Evolutionary conservation across 2,113 vertebrate genomes (phyloP).

Genomic region (Sceloporus undulatus): DNA sequence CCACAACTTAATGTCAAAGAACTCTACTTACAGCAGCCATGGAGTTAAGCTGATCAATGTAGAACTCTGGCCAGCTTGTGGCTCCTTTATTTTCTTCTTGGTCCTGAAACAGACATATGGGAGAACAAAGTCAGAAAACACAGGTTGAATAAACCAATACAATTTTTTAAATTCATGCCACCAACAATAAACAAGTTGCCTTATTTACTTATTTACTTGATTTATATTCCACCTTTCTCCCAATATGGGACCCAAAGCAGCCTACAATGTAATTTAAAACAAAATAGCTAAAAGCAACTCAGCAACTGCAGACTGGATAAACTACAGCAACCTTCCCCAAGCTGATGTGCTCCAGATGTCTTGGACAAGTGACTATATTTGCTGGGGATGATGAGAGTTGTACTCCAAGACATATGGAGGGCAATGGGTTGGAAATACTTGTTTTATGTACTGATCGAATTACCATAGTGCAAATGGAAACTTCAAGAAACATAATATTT

Average conservation of each 20-base stretch:
- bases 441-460: neutral
- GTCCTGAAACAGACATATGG: constrained; percentile 80
- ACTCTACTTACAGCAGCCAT: constrained; percentile 96
- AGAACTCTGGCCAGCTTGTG: constrained; percentile 98
- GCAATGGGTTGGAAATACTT: neutral
- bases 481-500: no score
- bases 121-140: constrained; percentile 52
- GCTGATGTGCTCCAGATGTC: no score
- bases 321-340: no score
- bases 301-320: no score
- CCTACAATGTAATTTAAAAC: no score
- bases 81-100: constrained; percentile 99
- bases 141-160: neutral
- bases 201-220: no score
- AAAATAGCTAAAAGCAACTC: no score
- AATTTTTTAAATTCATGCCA: neutral
- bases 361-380: no score
- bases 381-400: no score
- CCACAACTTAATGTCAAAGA: neutral
- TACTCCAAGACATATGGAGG: neutral
- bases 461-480: no score
- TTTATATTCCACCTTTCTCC: no score
- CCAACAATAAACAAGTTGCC: neutral
- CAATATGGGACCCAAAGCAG: no score
- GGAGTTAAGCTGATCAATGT: constrained; percentile 97